Evolutionary conservation across 2,113 vertebrate genomes (phyloP).

Genomic region (Spheniscus mendiculus): DNA sequence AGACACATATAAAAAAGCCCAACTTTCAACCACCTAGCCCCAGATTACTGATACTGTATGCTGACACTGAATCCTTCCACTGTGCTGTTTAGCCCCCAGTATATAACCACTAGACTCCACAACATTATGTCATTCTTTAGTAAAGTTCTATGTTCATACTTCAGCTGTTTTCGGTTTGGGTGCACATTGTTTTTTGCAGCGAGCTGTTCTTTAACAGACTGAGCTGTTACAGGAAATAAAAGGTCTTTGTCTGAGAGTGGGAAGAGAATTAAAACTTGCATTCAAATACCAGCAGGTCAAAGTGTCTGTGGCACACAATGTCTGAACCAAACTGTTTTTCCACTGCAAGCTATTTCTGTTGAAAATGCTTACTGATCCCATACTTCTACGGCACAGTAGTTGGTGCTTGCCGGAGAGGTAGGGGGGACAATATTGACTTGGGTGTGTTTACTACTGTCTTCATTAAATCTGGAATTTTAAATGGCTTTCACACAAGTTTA

Average conservation of each 20-base stretch:
- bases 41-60: neutral
- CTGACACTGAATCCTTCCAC: neutral
- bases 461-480: neutral
- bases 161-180: neutral
- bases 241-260: neutral
- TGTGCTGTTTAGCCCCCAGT: neutral
- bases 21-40: neutral
- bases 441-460: neutral
- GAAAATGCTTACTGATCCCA: neutral
- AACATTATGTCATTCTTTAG: neutral
- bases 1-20: neutral
- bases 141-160: neutral
- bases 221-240: neutral
- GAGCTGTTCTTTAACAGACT: neutral
- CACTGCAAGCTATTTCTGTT: neutral
- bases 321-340: neutral
- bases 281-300: conserved; percentile 21
- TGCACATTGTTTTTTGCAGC: neutral
- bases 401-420: neutral
- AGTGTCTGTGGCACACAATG: neutral
- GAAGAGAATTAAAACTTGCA: neutral
- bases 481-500: neutral
- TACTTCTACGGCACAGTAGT: neutral
- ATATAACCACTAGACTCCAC: neutral
- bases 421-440: neutral